Evolutionary conservation across 2,888 invertebrate species (phyloP).

Genomic region (Megastigmus dorsalis): DNA sequence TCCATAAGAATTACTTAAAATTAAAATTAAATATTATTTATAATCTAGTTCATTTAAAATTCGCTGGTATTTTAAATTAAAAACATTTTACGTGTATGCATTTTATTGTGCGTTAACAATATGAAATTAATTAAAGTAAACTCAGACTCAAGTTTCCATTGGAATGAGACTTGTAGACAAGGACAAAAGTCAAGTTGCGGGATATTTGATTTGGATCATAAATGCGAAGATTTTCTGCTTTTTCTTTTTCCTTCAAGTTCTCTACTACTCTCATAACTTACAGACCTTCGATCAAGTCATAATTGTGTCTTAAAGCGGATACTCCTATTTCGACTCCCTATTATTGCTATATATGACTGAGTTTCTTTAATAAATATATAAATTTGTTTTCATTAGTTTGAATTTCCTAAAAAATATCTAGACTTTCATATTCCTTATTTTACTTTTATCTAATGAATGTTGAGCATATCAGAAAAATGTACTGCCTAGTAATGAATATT

Average conservation of each 20-base stretch:
- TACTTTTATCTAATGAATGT: constrained; percentile 16
- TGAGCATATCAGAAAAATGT: too few species aligned
- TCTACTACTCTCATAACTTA: background rate
- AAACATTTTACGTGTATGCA: background rate
- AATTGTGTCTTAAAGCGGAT: constrained; percentile 3
- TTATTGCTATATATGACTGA: constrained; percentile 21
- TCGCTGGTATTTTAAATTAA: background rate
- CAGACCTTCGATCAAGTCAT: background rate
- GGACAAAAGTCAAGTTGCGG: background rate
- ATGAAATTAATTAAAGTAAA: background rate
- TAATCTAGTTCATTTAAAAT: constrained; percentile 2
- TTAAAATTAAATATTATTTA: constrained; percentile 38
- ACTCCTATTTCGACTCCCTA: background rate
- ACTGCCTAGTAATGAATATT: too few species aligned
- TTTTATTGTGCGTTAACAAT: background rate
- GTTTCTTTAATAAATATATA: constrained; percentile 51
- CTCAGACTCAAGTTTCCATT: too few species aligned
- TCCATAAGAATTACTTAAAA: constrained; percentile 25
- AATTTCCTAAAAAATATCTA: constrained; percentile 45
- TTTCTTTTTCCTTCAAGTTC: background rate
- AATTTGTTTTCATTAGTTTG: constrained; percentile 37
- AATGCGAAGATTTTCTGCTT: background rate
- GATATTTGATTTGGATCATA: background rate
- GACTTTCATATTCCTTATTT: constrained; percentile 41
- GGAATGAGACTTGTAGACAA: background rate